Evolutionary conservation across 2,888 invertebrate species (phyloP).

Genomic region (Alloscopus bannaensis): DNA sequence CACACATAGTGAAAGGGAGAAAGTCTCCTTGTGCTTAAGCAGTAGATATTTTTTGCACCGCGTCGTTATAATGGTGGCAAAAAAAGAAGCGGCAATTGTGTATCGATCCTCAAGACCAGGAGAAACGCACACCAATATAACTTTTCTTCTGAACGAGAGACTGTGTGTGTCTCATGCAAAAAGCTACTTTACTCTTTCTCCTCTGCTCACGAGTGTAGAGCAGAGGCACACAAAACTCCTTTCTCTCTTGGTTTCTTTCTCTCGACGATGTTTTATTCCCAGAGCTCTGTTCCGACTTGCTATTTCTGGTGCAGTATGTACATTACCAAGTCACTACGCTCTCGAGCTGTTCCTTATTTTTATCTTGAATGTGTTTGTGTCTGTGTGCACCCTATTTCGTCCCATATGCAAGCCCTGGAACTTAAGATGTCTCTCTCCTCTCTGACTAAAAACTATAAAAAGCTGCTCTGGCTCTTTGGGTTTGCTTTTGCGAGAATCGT

Average conservation of each 20-base stretch:
- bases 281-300: background rate
- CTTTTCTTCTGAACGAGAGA: too few species aligned
- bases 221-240: slow-evolving; percentile 4
- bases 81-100: slow-evolving; percentile 50
- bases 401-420: slow-evolving; percentile 32
- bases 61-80: background rate
- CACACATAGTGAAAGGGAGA: too few species aligned
- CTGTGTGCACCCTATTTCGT: slow-evolving; percentile 4
- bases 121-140: slow-evolving; percentile 8
- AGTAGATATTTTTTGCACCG: slow-evolving; percentile 2
- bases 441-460: too few species aligned
- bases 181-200: slow-evolving; percentile 42
- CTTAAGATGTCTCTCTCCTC: too few species aligned
- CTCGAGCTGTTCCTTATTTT: slow-evolving; percentile 14
- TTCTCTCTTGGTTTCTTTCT: slow-evolving; percentile 11
- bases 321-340: slow-evolving; percentile 6
- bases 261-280: slow-evolving; percentile 38
- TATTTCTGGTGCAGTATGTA: slow-evolving; percentile 43
- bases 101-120: slow-evolving; percentile 52
- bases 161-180: slow-evolving; percentile 52
- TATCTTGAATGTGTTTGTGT: background rate
- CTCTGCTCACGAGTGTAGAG: slow-evolving; percentile 15
- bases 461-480: background rate
- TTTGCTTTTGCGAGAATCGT: background rate
- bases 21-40: too few species aligned